Conservation (phyloP, 2,113 vertebrate genomes). For the Barbus barbus region DNA sequence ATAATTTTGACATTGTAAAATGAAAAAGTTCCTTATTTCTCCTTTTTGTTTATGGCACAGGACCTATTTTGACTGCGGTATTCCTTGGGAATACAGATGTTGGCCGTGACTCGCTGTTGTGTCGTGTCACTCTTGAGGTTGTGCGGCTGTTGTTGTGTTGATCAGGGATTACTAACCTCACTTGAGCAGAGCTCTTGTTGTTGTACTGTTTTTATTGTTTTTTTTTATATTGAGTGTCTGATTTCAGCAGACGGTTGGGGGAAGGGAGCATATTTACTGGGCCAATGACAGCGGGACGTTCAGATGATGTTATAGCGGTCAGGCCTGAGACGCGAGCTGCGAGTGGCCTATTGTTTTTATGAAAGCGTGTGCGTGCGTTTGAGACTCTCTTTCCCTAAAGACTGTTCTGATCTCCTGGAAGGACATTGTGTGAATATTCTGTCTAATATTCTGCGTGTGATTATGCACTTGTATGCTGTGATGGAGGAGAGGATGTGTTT, state of each 20-base stretch:
- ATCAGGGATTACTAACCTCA: constrained; percentile 25
- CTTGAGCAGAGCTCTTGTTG: constrained; percentile 6
- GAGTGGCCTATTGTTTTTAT: neutral
- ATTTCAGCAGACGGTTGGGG: constrained; percentile 55
- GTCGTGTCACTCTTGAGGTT: constrained; percentile 10
- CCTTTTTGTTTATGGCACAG: neutral
- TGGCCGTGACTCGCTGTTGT: neutral
- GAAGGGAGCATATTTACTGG: constrained; percentile 37
- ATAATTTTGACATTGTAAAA: neutral
- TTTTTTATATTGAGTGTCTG: neutral
- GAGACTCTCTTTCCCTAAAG: neutral
- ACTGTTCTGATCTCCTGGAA: neutral
- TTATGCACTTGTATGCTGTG: neutral
- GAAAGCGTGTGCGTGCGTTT: neutral
- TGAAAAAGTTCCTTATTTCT: neutral
- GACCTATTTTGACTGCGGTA: neutral
- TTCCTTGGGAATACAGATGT: neutral
- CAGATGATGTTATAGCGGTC: neutral
- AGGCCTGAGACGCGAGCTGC: neutral
- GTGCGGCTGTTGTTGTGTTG: neutral
- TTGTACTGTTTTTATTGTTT: constrained; percentile 22
- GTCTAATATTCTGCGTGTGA: neutral
- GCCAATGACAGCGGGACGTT: neutral
- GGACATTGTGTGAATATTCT: neutral
- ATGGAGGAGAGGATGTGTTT: neutral